phyloP scores from a whole-genome alignment of 2,888 invertebrate genomes.

The Nomada ferruginata region DNA sequence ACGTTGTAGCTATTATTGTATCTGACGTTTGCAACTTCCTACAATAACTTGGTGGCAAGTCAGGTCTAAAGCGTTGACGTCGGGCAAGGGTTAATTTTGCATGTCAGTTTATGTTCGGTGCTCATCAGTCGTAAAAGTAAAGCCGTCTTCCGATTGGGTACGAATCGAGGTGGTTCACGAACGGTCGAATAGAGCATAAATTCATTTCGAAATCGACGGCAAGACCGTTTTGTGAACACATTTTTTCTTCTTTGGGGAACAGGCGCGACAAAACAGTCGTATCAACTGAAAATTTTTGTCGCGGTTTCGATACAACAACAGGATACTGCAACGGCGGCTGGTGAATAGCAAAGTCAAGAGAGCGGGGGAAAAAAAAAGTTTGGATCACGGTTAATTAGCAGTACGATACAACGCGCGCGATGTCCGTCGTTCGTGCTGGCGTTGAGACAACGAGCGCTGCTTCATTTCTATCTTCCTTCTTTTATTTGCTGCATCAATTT shows the following conservation, averaged over 20 bases:
- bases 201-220: constrained; percentile 18
- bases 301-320: too few species aligned
- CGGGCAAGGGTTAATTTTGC: too few species aligned
- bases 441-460: too few species aligned
- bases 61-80: too few species aligned
- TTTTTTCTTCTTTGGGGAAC: constrained; percentile 5
- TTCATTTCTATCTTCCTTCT: too few species aligned
- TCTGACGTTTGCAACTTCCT: too few species aligned
- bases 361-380: background rate
- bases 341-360: background rate
- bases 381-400: background rate
- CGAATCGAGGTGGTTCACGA: background rate
- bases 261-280: background rate
- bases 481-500: background rate
- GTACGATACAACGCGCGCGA: background rate
- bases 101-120: constrained; percentile 25
- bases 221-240: constrained; percentile 4
- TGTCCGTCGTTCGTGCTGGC: too few species aligned
- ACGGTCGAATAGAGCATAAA: constrained; percentile 18
- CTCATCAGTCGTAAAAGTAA: constrained; percentile 33
- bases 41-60: too few species aligned
- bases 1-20: too few species aligned
- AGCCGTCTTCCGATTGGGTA: background rate
- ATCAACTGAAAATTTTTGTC: too few species aligned
- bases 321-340: too few species aligned